A percentile compares a stretch with the other conserved stretches of the same genome.
These are phyloP conservation scores for Myiozetetes cayanensis DNA, from an alignment of 2,113 vertebrate genomes.

Conservation along the genomic window DNA sequence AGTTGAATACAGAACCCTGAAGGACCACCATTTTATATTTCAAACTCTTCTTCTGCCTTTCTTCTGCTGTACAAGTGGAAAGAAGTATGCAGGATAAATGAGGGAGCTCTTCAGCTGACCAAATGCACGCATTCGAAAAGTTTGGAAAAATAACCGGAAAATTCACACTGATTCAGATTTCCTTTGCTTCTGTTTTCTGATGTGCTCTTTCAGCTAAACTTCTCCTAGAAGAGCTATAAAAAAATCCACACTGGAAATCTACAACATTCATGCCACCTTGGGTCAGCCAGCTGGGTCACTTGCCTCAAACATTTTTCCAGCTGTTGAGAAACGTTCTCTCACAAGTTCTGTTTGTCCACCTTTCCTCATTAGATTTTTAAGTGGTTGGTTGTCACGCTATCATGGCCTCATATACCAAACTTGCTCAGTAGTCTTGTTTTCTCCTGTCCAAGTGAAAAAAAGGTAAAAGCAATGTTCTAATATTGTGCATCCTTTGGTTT, in stretches of 20 bases:
- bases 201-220: background rate
- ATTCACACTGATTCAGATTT: conserved; percentile 13
- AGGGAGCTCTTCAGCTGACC: background rate
- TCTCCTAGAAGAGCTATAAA: conserved; percentile 49
- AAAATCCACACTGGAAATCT: conserved; percentile 31
- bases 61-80: background rate
- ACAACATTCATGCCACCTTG: background rate
- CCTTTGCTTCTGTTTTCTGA: conserved; percentile 53
- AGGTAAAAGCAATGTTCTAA: background rate
- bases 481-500: background rate
- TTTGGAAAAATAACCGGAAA: conserved; percentile 34
- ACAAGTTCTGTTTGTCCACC: background rate
- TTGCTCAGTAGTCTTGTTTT: background rate
- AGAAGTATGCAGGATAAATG: background rate
- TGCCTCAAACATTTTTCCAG: background rate
- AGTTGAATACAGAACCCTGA: background rate
- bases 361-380: background rate
- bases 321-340: background rate
- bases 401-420: background rate
- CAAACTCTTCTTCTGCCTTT: background rate
- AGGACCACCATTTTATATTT: background rate
- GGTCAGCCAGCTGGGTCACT: conserved; percentile 35
- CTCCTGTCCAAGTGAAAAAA: background rate
- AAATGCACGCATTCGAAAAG: background rate
- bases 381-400: background rate